phyloP scores from a whole-genome alignment of 2,888 invertebrate species.

The Tinea semifulvella region DNA sequence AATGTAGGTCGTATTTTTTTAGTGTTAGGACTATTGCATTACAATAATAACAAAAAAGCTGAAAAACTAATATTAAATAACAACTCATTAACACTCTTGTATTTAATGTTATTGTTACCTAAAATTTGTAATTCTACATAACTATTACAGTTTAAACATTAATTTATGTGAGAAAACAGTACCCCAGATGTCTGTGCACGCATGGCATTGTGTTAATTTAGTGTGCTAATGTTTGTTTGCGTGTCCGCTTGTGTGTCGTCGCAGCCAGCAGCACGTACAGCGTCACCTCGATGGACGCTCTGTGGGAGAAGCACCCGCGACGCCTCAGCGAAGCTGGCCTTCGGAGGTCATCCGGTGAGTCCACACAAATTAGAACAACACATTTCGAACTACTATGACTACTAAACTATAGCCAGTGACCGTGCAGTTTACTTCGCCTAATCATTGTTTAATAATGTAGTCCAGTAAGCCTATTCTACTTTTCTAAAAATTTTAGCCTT shows the following conservation, averaged over 20 bases:
- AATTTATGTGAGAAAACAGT: slow-evolving; percentile 11
- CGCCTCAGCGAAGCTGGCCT: slow-evolving; percentile 80
- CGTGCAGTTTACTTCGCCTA: background rate
- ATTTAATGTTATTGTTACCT: too few relatives aligned
- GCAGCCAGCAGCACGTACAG: slow-evolving; percentile 67
- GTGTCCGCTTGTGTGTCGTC: slow-evolving; percentile 53
- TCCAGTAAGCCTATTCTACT: too few relatives aligned
- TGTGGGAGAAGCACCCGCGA: slow-evolving; percentile 78
- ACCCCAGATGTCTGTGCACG: slow-evolving; percentile 10
- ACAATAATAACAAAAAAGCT: background rate
- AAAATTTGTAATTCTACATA: background rate
- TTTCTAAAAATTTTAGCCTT: too few relatives aligned
- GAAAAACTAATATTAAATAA: background rate
- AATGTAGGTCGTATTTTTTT: slow-evolving; percentile 1
- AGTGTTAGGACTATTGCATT: background rate
- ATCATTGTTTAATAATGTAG: background rate
- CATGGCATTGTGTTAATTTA: slow-evolving; percentile 50
- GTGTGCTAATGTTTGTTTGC: slow-evolving; percentile 28
- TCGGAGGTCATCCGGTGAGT: slow-evolving; percentile 78
- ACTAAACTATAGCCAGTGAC: too few relatives aligned
- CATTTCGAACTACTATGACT: background rate
- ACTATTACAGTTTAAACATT: slow-evolving; percentile 2
- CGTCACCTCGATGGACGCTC: slow-evolving; percentile 74
- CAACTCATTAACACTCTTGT: too few relatives aligned
- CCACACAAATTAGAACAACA: slow-evolving; percentile 19